A percentile compares a stretch with the other conserved stretches of the same genome.
These are phyloP conservation scores for Agrypnus murinus DNA, from an alignment of 2,888 invertebrate species.

Conservation along the genomic window DNA sequence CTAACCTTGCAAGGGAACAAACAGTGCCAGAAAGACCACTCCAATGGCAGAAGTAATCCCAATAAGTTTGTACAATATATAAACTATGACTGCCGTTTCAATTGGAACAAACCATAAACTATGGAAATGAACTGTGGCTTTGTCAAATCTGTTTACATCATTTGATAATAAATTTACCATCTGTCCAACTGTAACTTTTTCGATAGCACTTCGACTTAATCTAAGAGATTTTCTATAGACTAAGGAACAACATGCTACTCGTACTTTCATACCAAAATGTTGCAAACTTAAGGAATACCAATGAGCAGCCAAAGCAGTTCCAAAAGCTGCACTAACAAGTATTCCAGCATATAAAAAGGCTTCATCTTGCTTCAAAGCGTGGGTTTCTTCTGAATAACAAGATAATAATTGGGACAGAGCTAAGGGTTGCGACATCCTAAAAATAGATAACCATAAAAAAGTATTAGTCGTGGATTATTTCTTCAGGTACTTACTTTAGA, in stretches of 20 bases:
- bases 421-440: conserved; percentile 53
- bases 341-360: conserved; percentile 86
- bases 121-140: conserved; percentile 85
- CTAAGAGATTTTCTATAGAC: conserved; percentile 83
- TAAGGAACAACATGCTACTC: conserved; percentile 87
- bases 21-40: conserved; percentile 71
- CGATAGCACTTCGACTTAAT: conserved; percentile 84
- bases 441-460: too few species aligned
- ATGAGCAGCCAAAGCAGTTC: conserved; percentile 79
- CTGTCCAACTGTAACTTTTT: conserved; percentile 85
- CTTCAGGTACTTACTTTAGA: conserved; percentile 55
- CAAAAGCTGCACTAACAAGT: conserved; percentile 81
- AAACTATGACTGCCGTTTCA: conserved; percentile 82
- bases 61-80: conserved; percentile 78
- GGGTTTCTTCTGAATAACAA: conserved; percentile 74
- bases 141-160: conserved; percentile 91
- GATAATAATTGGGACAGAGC: conserved; percentile 75
- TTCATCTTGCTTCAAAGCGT: conserved; percentile 67
- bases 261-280: conserved; percentile 88
- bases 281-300: conserved; percentile 90
- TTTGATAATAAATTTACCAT: conserved; percentile 79
- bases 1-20: conserved; percentile 71
- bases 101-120: conserved; percentile 88
- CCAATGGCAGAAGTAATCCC: conserved; percentile 74
- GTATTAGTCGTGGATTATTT: too few species aligned